These are phyloP conservation scores for Pelecanoides urinatrix DNA, from an alignment of 2,113 vertebrate genomes.

Conservation along the genomic window DNA sequence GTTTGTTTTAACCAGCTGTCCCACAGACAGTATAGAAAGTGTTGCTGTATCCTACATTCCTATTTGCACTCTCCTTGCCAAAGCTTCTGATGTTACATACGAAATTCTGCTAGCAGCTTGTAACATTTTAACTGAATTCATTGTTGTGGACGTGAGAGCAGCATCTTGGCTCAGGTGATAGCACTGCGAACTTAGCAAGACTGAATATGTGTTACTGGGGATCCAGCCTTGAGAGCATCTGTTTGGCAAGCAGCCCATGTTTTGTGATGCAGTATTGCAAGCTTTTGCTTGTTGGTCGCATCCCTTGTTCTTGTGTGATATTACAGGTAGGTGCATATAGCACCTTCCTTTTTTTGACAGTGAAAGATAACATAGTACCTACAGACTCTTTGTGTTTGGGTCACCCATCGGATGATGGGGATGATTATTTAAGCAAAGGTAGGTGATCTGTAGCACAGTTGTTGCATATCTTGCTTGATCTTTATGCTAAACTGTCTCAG, in stretches of 20 bases:
- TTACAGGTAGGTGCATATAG: neutral
- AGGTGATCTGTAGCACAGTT: neutral
- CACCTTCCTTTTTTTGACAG: neutral
- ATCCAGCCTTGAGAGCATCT: neutral
- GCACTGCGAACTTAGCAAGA: neutral
- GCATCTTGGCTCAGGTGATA: neutral
- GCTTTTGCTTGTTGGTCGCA: neutral
- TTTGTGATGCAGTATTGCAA: neutral
- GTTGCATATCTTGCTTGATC: neutral
- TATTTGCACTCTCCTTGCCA: neutral
- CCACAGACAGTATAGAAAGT: neutral
- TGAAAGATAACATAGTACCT: neutral
- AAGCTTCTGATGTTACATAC: neutral
- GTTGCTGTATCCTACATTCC: neutral
- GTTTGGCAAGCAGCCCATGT: neutral
- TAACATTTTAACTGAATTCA: neutral
- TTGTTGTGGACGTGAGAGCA: neutral
- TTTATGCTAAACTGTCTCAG: neutral
- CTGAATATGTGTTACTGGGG: accelerated
- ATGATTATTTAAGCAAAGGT: neutral
- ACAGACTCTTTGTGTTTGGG: neutral
- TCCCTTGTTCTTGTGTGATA: neutral
- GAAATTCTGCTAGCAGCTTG: neutral
- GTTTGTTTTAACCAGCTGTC: neutral
- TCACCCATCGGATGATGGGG: neutral